Percentiles rank a stretch among this genome's conserved stretches.
These are phyloP conservation scores for Diplolepis rosae DNA, from an alignment of 2,888 invertebrate species.

Conservation along the genomic window DNA sequence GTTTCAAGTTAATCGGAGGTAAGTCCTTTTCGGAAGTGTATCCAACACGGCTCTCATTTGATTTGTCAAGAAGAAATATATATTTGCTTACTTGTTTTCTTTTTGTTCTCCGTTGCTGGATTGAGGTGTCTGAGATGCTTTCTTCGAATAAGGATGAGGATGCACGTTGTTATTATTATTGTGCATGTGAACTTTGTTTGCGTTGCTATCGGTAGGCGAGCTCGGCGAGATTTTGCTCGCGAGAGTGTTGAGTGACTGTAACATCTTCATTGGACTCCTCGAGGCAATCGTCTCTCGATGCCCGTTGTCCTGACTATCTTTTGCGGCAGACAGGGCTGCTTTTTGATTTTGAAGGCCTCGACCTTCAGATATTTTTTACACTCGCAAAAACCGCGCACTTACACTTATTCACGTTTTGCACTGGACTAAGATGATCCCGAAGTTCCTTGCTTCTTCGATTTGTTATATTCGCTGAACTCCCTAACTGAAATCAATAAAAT, in stretches of 20 bases:
- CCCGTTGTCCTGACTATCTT: slow-evolving; percentile 52
- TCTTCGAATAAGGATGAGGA: slow-evolving; percentile 69
- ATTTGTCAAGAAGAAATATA: too few relatives aligned
- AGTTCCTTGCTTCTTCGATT: not conserved
- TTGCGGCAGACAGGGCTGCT: slow-evolving; percentile 6
- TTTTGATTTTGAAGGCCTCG: slow-evolving; percentile 50
- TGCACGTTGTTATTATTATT: slow-evolving; percentile 71
- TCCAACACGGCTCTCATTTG: too few relatives aligned
- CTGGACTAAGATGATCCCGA: not conserved
- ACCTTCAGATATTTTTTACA: slow-evolving; percentile 45
- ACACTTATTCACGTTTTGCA: too few relatives aligned
- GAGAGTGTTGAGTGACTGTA: slow-evolving; percentile 90
- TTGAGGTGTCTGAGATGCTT: slow-evolving; percentile 59
- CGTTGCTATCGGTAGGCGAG: slow-evolving; percentile 79
- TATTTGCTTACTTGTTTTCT: slow-evolving; percentile 72
- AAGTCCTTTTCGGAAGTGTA: too few relatives aligned
- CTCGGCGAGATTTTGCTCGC: slow-evolving; percentile 93
- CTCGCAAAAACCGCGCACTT: slow-evolving; percentile 19
- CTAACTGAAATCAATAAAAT: slow-evolving; percentile 3
- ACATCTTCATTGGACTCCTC: slow-evolving; percentile 78
- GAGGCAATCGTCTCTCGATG: slow-evolving; percentile 58
- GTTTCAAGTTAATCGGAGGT: too few relatives aligned
- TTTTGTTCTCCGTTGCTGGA: slow-evolving; percentile 69
- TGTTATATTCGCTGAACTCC: not conserved
- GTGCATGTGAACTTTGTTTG: slow-evolving; percentile 80